Conservation (phyloP, 2,113 vertebrate genomes). For the Chelonoidis abingdonii region DNA sequence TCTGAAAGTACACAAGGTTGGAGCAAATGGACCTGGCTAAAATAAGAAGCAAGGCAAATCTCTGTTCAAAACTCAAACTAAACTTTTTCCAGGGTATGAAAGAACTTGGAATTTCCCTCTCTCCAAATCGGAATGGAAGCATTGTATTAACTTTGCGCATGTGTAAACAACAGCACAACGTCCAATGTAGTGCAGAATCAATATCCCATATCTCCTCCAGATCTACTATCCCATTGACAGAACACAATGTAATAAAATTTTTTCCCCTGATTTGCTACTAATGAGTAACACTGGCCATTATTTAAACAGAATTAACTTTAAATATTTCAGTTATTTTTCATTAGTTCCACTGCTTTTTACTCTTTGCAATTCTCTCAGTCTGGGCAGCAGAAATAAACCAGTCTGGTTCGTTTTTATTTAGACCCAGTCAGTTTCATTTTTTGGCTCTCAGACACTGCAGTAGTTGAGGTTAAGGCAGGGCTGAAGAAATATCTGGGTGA, state of each 20-base stretch:
- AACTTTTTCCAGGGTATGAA: neutral
- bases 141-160: neutral
- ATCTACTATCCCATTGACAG: neutral
- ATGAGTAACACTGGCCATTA: neutral
- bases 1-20: neutral
- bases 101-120: neutral
- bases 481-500: neutral
- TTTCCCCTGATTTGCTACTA: neutral
- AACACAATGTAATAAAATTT: neutral
- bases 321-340: conserved; percentile 33
- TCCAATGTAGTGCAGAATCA: fast-evolving
- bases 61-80: neutral
- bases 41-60: neutral
- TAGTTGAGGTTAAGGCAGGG: neutral
- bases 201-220: neutral
- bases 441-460: neutral
- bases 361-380: conserved; percentile 13
- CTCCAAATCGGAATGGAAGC: neutral
- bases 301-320: conserved; percentile 43
- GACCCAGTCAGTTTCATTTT: neutral
- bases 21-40: neutral
- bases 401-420: conserved; percentile 56
- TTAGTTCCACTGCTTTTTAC: conserved; percentile 19
- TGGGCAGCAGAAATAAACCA: conserved; percentile 1
- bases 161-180: neutral